Evolutionary conservation across 1,140 invertebrate genomes (phyloP).

Genomic region (Trachelipus rathkii): DNA sequence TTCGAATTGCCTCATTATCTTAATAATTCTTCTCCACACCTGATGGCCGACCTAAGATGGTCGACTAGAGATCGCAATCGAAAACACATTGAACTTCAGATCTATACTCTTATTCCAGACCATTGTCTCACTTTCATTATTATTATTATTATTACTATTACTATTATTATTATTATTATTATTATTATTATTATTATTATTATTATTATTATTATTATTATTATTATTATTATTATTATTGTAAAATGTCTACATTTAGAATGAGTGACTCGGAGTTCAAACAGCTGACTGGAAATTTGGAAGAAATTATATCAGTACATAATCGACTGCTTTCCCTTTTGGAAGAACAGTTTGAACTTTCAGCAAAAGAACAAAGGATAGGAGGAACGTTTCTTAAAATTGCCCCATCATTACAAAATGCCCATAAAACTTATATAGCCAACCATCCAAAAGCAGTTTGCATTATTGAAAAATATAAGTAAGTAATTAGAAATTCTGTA

Average conservation of each 20-base stretch:
- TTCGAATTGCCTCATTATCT: no score
- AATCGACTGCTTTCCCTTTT: slow-evolving; percentile 16
- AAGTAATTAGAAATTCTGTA: slow-evolving; percentile 4
- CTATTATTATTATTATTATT: no score
- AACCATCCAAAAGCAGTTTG: slow-evolving; percentile 89
- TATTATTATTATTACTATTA: no score
- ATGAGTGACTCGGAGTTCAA: slow-evolving; percentile 77
- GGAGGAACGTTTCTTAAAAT: slow-evolving; percentile 84
- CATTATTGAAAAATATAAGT: slow-evolving; percentile 68
- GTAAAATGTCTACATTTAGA: slow-evolving; percentile 53
- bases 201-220: no score
- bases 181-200: no score
- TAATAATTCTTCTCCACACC: no score
- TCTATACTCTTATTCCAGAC: no score
- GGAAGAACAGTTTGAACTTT: slow-evolving; percentile 49
- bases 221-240: no score
- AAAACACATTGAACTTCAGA: no score
- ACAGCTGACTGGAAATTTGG: slow-evolving; percentile 79
- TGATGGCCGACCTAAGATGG: no score
- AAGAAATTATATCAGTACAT: slow-evolving; percentile 63
- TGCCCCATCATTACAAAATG: slow-evolving; percentile 77
- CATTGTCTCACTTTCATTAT: no score
- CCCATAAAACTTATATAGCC: slow-evolving; percentile 84
- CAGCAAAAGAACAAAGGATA: slow-evolving; percentile 62
- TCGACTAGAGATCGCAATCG: no score